phyloP scores from a whole-genome alignment of 2,888 invertebrate species.

The Junonia oenone region DNA sequence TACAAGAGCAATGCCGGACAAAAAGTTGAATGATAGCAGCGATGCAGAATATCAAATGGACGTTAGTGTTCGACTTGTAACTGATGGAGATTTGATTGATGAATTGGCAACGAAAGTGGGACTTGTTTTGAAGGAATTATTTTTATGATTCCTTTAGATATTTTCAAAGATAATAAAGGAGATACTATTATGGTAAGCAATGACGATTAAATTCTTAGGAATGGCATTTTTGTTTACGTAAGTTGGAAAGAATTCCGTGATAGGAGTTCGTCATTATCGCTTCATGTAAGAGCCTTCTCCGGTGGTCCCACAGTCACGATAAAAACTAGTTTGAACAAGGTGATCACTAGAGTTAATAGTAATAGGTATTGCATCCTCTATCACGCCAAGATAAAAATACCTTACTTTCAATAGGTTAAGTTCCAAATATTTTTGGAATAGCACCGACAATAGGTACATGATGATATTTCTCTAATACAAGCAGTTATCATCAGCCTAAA shows the following conservation, averaged over 20 bases:
- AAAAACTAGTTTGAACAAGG: conserved; percentile 7
- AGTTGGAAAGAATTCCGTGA: conserved; percentile 1
- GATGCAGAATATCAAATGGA: conserved; percentile 55
- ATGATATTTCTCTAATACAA: too few species aligned
- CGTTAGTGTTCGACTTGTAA: conserved; percentile 42
- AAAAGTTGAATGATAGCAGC: conserved; percentile 61
- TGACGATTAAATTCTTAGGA: not conserved
- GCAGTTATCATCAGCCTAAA: too few species aligned
- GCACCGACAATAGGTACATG: too few species aligned
- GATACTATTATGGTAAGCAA: not conserved
- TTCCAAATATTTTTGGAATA: not conserved
- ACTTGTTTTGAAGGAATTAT: conserved; percentile 15
- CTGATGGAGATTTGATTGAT: conserved; percentile 47
- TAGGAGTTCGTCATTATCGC: not conserved
- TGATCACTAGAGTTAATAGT: conserved; percentile 1
- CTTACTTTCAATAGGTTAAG: not conserved
- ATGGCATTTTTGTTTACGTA: not conserved
- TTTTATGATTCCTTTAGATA: not conserved
- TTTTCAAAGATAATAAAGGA: not conserved
- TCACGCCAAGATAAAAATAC: not conserved
- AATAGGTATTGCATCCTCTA: not conserved
- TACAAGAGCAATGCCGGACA: conserved; percentile 58
- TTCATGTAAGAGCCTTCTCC: conserved; percentile 13
- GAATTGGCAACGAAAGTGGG: conserved; percentile 44
- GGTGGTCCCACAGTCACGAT: conserved; percentile 20